A percentile compares a stretch with the other conserved stretches of the same genome.
Evolutionary conservation across 2,797 vertebrate genomes (phyloP).

Genomic region (Anabacerthia variegaticeps): DNA sequence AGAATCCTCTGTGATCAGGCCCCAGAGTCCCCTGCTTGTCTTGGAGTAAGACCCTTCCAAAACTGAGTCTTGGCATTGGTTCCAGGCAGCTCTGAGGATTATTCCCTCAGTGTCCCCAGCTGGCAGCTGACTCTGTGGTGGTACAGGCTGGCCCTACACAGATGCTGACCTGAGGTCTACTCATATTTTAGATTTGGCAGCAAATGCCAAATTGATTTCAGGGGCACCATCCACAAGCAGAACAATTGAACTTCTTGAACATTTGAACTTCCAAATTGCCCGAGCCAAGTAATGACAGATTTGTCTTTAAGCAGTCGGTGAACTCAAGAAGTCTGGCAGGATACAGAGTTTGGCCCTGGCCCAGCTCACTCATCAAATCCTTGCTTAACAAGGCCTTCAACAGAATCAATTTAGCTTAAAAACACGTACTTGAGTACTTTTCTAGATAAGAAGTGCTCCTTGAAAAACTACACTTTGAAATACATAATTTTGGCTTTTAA

Average conservation of each 20-base stretch:
- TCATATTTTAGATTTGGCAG: neutral
- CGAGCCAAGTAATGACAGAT: neutral
- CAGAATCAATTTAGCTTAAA: neutral
- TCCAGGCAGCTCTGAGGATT: neutral
- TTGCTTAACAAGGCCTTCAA: neutral
- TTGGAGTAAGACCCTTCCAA: neutral
- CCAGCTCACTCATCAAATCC: neutral
- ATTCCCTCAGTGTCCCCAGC: neutral
- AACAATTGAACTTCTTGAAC: neutral
- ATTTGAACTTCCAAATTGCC: neutral
- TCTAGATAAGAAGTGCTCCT: neutral
- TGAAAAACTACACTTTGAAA: neutral
- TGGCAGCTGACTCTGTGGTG: neutral
- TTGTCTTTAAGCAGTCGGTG: neutral
- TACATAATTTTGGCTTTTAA: neutral
- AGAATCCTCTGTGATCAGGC: neutral
- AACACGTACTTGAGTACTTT: neutral
- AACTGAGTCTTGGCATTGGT: rapidly evolving
- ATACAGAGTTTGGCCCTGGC: neutral
- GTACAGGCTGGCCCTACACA: neutral
- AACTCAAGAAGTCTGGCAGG: neutral
- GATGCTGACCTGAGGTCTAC: neutral
- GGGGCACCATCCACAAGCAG: neutral
- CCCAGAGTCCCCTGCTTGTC: neutral
- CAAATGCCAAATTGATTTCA: neutral